Conservation (phyloP, 1,140 invertebrate genomes). For the Bombus waltoni region DNA sequence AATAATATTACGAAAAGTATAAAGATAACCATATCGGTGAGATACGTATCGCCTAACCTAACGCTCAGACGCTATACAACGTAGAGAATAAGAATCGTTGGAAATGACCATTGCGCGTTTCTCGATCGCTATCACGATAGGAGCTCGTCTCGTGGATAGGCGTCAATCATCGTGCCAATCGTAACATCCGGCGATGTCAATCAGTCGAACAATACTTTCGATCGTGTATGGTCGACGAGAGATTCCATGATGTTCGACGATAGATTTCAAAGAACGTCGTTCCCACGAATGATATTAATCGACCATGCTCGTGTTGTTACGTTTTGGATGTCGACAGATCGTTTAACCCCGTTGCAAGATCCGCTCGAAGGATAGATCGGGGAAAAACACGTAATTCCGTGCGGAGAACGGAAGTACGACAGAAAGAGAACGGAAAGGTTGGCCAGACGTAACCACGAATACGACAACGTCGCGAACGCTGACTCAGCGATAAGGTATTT, state of each 20-base stretch:
- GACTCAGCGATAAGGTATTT: constrained; percentile 45
- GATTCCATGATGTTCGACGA: not conserved
- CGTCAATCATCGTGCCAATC: constrained; percentile 59
- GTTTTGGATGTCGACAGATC: not conserved
- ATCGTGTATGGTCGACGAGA: not conserved
- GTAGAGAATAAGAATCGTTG: constrained; percentile 25
- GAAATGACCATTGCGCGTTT: not conserved
- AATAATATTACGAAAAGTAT: too few relatives aligned
- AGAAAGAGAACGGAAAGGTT: not conserved
- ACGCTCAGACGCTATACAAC: too few relatives aligned
- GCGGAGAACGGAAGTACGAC: too few relatives aligned
- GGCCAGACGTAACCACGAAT: not conserved
- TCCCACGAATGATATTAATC: not conserved
- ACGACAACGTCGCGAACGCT: not conserved
- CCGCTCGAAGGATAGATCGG: not conserved
- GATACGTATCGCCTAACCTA: too few relatives aligned
- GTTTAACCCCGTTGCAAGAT: not conserved
- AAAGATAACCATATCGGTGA: too few relatives aligned
- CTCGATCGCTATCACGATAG: not conserved
- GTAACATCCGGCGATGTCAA: constrained; percentile 33
- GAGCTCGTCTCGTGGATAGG: constrained; percentile 35
- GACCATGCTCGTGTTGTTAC: not conserved
- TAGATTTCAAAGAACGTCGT: not conserved
- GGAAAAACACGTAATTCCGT: not conserved
- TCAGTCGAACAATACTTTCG: constrained; percentile 34